Conservation (phyloP, 2,888 invertebrate species). For the Drosophila prostipennis region DNA sequence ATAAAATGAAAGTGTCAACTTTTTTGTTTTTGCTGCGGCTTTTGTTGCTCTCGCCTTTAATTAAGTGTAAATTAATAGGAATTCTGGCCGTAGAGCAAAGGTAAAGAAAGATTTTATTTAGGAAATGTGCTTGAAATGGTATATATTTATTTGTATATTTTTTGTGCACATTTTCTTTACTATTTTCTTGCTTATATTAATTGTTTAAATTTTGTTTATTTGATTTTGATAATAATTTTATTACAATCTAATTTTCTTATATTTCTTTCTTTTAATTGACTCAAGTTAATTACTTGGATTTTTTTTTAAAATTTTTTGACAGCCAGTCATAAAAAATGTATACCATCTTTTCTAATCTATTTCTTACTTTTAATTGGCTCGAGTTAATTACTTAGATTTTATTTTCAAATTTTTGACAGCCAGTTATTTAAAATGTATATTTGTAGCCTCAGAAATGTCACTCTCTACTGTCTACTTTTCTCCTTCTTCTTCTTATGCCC, state of each 20-base stretch:
- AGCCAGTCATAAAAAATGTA: too few species aligned
- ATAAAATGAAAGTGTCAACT: conserved; percentile 29
- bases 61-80: conserved; percentile 63
- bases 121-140: background rate
- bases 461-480: too few species aligned
- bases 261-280: too few species aligned
- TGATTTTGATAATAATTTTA: too few species aligned
- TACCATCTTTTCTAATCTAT: background rate
- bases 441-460: too few species aligned
- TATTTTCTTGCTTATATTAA: too few species aligned
- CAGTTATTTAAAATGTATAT: background rate
- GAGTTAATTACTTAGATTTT: conserved; percentile 7
- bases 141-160: too few species aligned
- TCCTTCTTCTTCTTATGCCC: conserved; percentile 20
- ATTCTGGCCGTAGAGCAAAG: background rate
- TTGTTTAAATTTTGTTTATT: too few species aligned
- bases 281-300: too few species aligned
- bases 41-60: conserved; percentile 46
- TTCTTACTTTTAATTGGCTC: background rate
- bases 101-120: background rate
- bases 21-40: conserved; percentile 20
- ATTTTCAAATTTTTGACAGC: conserved; percentile 4
- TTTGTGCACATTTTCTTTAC: too few species aligned
- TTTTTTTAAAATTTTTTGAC: too few species aligned
- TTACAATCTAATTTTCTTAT: too few species aligned